Conservation (phyloP, 2,888 invertebrate genomes). For the Bellardia bayeri region DNA sequence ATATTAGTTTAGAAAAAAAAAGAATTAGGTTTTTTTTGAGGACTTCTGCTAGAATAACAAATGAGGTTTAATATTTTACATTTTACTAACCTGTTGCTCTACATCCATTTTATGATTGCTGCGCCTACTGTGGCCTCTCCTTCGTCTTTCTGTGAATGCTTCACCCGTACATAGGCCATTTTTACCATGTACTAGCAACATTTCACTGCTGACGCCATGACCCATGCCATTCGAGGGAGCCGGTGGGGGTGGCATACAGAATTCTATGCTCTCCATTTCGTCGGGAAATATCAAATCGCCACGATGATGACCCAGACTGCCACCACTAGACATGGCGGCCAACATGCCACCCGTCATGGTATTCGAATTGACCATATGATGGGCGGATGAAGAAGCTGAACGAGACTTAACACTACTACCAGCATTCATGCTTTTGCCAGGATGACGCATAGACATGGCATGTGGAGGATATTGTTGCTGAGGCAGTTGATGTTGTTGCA, state of each 20-base stretch:
- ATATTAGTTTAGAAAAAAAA: not conserved
- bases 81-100: conserved; percentile 81
- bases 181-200: conserved; percentile 77
- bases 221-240: conserved; percentile 79
- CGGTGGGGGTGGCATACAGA: conserved; percentile 81
- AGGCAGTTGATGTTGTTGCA: conserved; percentile 70
- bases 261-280: conserved; percentile 83
- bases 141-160: conserved; percentile 81
- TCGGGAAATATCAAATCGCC: conserved; percentile 83
- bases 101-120: conserved; percentile 83
- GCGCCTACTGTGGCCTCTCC: conserved; percentile 82
- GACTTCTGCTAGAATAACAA: not conserved
- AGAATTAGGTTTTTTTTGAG: not conserved
- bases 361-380: conserved; percentile 76
- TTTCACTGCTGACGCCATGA: conserved; percentile 76
- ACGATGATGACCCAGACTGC: conserved; percentile 80
- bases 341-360: conserved; percentile 75
- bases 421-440: conserved; percentile 72
- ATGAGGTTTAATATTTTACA: not conserved
- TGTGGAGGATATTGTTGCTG: conserved; percentile 75
- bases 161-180: conserved; percentile 76
- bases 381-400: conserved; percentile 70
- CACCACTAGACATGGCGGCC: conserved; percentile 77
- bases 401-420: conserved; percentile 67
- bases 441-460: conserved; percentile 79